Conservation (phyloP, 2,797 vertebrate species). For the Karalla daura region DNA sequence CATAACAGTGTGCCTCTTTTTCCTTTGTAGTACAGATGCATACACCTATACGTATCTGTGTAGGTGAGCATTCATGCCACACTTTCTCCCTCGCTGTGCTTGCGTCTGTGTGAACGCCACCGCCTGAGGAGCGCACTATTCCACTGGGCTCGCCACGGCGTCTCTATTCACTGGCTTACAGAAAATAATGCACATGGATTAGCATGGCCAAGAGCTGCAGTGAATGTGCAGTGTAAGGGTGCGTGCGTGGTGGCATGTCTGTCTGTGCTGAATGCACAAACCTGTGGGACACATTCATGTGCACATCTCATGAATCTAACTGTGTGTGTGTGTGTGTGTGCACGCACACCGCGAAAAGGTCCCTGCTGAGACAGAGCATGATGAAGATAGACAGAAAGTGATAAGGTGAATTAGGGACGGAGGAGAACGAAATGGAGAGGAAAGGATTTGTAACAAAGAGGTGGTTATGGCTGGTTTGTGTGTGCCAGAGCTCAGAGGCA, state of each 20-base stretch:
- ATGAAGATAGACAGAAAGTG: constrained; percentile 60
- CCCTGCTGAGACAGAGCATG: constrained; percentile 22
- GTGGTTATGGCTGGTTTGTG: constrained; percentile 43
- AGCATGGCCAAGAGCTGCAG: constrained; percentile 27
- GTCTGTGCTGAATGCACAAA: constrained; percentile 4
- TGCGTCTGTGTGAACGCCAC: constrained; percentile 17
- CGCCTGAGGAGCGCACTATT: constrained; percentile 22
- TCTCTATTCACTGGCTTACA: constrained; percentile 35
- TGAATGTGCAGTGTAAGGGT: background rate
- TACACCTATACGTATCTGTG: background rate
- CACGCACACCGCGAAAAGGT: background rate
- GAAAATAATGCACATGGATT: constrained; percentile 52
- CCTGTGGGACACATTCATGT: constrained; percentile 22
- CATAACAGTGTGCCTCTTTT: background rate
- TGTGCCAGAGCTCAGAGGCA: constrained; percentile 14
- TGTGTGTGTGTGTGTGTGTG: background rate
- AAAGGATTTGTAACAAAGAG: constrained; percentile 49
- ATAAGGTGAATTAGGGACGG: constrained; percentile 56
- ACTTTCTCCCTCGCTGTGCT: constrained; percentile 10
- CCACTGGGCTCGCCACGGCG: constrained; percentile 11
- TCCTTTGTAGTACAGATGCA: constrained; percentile 24
- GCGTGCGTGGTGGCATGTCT: background rate
- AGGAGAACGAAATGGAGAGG: constrained; percentile 45
- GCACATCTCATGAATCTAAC: background rate
- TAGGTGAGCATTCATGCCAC: constrained; percentile 23